Evolutionary conservation across 2,888 invertebrate species (phyloP), one percentile per base, ranked within the genome.

Genomic region (Geophilus truncorum): DNA sequence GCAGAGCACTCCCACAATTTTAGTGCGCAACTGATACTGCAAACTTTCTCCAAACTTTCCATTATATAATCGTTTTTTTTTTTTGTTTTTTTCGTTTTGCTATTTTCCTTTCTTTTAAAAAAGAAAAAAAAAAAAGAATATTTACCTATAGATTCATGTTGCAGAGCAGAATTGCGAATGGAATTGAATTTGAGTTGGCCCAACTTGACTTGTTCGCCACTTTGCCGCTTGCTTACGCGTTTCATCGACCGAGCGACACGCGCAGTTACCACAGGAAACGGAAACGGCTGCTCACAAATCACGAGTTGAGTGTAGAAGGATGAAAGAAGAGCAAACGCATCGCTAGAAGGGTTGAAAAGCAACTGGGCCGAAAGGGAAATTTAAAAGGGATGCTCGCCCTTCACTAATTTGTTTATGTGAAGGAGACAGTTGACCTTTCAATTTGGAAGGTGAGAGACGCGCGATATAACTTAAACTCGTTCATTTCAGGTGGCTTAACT

Each of bases 191-290:
- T 70, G 70, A 28, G 23, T 70, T 70, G 70, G 70, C 70, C 45
- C 70, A 28, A 70, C 25, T 70, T 70, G 70, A 70, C 70, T 70
- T 70, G 70, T 70, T 70, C 70, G 10, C 70, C 70, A 70, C 70
- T 70, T 70, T 70, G 70, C 70, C 70, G 70, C 70, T 70, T 70
- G 70, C 70, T 70, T 70, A 70, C 70, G 70, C 70, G 70, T 70
- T 28, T 70, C 70, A 70, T 70, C 70, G 70, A 70, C 70, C 70
- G 70, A 70, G 70, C 70, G 70, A 70, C 70, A 70, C 70, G 70
- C 70, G 70, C 70, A 70, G 70, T 70, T 70, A 70, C 70, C 70
- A 70, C 70, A 70, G 70, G 70, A 70, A 70, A 28, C 70, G 70
- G 70, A 70, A 70, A 70, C 70, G 70, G 70, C 70, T 70, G 70